These are phyloP conservation scores for Chionodraco myersi DNA, from an alignment of 2,113 vertebrate species.

Conservation along the genomic window DNA sequence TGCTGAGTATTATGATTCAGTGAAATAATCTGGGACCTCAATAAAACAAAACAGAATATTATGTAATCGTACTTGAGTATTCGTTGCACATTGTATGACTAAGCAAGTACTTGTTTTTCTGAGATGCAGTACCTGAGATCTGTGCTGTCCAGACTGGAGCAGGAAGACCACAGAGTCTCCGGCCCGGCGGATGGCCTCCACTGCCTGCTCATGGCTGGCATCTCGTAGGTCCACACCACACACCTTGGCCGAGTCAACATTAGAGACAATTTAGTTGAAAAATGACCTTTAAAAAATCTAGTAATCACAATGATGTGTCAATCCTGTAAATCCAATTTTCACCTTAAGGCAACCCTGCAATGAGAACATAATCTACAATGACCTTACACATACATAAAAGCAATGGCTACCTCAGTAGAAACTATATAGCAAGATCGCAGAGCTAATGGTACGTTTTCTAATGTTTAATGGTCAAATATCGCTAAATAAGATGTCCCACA, in stretches of 20 bases:
- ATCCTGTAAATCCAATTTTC: background rate
- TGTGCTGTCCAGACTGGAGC: slow-evolving; percentile 90
- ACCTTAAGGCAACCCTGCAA: background rate
- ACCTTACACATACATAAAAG: background rate
- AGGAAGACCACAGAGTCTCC: slow-evolving; percentile 92
- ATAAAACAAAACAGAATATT: background rate
- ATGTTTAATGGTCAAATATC: background rate
- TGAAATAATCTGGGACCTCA: background rate
- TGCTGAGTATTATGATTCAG: slow-evolving; percentile 12
- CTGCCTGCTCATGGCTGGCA: slow-evolving; percentile 96
- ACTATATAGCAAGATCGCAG: background rate
- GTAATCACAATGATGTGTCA: background rate
- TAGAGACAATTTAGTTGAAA: background rate
- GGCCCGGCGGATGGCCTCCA: slow-evolving; percentile 95
- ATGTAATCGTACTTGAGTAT: slow-evolving; percentile 4
- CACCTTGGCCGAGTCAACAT: slow-evolving; percentile 84
- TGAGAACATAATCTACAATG: background rate
- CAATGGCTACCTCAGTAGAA: background rate
- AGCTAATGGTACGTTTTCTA: background rate
- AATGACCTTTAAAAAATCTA: too few species aligned
- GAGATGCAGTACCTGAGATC: slow-evolving; percentile 86
- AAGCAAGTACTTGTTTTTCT: background rate
- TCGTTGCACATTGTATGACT: too few species aligned
- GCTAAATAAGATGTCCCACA: background rate
- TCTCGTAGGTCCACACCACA: slow-evolving; percentile 93